Evolutionary conservation across 1,140 invertebrate genomes (phyloP).

Genomic region (Adoxophyes honmai): DNA sequence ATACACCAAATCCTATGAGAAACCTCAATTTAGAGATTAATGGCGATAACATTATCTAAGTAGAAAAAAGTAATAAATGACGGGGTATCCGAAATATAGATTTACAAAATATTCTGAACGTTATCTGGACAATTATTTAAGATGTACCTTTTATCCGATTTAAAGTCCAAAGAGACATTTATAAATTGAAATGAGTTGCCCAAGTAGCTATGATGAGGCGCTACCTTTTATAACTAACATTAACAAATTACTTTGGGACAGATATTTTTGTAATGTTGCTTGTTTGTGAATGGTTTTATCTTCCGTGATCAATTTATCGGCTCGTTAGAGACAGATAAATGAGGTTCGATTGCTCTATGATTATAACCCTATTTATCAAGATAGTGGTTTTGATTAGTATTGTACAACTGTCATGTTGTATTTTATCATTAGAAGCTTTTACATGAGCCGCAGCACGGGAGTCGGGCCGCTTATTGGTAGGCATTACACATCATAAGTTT

Average conservation of each 20-base stretch:
- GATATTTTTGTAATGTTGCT: slow-evolving; percentile 58
- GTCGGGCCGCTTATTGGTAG: slow-evolving; percentile 4
- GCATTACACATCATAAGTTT: slow-evolving; percentile 19
- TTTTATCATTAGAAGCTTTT: slow-evolving; percentile 25
- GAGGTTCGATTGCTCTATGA: slow-evolving; percentile 51
- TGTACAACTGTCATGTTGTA: slow-evolving; percentile 34
- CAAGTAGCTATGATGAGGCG: slow-evolving; percentile 36
- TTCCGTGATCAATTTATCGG: slow-evolving; percentile 58
- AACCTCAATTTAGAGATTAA: neutral
- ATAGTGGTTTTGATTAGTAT: slow-evolving; percentile 47
- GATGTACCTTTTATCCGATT: slow-evolving; percentile 48
- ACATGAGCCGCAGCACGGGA: slow-evolving; percentile 6
- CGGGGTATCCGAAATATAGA: slow-evolving; percentile 42
- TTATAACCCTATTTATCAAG: slow-evolving; percentile 61
- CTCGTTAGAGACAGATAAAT: slow-evolving; percentile 64
- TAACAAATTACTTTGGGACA: slow-evolving; percentile 58
- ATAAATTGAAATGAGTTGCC: slow-evolving; percentile 47
- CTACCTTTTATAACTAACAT: slow-evolving; percentile 55
- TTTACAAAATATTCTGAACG: slow-evolving; percentile 32
- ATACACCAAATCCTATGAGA: neutral
- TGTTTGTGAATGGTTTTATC: slow-evolving; percentile 55
- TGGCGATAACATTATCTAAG: slow-evolving; percentile 38
- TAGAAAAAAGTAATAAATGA: slow-evolving; percentile 34
- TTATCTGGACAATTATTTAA: slow-evolving; percentile 45
- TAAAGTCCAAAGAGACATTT: slow-evolving; percentile 42